phyloP scores from a whole-genome alignment of 2,797 vertebrate species.

The Moxostoma hubbsi region DNA sequence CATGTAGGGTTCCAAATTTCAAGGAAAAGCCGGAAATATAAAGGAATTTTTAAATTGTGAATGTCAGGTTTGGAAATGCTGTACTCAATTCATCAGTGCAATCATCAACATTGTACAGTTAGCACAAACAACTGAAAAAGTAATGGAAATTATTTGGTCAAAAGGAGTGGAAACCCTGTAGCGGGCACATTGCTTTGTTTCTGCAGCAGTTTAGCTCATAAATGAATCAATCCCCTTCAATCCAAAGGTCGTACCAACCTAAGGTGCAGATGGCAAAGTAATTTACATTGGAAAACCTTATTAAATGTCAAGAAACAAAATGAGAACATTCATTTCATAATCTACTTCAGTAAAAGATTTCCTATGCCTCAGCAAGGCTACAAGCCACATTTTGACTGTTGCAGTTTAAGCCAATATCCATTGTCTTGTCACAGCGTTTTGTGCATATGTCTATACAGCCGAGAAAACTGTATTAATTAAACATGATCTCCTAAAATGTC shows the following conservation, averaged over 20 bases:
- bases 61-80: no score
- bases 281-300: slow-evolving; percentile 25
- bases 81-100: no score
- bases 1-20: no score
- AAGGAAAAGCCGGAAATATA: no score
- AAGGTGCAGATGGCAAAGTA: slow-evolving; percentile 9
- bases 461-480: no score
- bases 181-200: not conserved
- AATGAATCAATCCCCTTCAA: slow-evolving; percentile 23
- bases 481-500: no score
- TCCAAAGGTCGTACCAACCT: slow-evolving; percentile 6
- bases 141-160: no score
- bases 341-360: slow-evolving; percentile 11
- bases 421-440: not conserved
- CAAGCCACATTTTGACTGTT: not conserved
- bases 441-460: no score
- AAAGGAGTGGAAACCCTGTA: no score
- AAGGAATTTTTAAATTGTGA: no score
- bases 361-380: not conserved
- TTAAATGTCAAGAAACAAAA: slow-evolving; percentile 49
- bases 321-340: slow-evolving; percentile 46
- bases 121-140: no score
- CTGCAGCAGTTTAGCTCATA: not conserved
- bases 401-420: slow-evolving; percentile 9
- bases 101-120: no score